Conservation (phyloP, 2,797 vertebrate species). For the Rhabdophis nuchalis region DNA sequence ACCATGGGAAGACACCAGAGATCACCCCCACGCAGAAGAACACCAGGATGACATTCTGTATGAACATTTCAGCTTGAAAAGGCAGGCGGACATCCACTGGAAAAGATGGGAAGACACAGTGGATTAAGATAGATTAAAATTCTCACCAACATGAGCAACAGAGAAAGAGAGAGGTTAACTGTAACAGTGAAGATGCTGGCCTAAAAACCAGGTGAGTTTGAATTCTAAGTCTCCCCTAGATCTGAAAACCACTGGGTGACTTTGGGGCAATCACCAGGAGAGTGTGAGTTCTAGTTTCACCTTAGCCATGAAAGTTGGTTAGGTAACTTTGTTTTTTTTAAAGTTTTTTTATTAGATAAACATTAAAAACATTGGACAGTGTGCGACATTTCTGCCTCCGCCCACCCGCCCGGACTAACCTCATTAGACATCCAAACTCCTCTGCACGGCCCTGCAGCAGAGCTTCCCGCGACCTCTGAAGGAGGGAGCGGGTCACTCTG, state of each 20-base stretch:
- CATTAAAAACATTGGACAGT: no score
- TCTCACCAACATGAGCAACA: not conserved
- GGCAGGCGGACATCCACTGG: constrained; percentile 89
- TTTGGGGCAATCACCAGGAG: not conserved
- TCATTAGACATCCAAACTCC: no score
- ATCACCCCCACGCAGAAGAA: constrained; percentile 89
- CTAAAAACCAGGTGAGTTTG: not conserved
- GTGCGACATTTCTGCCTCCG: no score
- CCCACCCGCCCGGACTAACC: no score
- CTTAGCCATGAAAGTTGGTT: not conserved
- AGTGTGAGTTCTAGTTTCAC: not conserved
- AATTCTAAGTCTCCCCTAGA: not conserved
- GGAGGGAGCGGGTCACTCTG: no score
- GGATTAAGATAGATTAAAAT: not conserved
- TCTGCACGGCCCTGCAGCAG: no score
- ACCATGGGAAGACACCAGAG: constrained; percentile 87
- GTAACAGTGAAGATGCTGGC: not conserved
- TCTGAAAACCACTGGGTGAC: not conserved
- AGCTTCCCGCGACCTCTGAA: no score
- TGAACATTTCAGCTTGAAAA: constrained; percentile 92
- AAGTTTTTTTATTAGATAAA: no score
- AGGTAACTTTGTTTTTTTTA: not conserved
- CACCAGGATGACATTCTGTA: constrained; percentile 90
- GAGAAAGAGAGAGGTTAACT: not conserved
- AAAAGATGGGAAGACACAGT: constrained; percentile 2